Base-by-base conservation (phyloP, 2,888 invertebrate species). In the Acronicta aceris region DNA sequence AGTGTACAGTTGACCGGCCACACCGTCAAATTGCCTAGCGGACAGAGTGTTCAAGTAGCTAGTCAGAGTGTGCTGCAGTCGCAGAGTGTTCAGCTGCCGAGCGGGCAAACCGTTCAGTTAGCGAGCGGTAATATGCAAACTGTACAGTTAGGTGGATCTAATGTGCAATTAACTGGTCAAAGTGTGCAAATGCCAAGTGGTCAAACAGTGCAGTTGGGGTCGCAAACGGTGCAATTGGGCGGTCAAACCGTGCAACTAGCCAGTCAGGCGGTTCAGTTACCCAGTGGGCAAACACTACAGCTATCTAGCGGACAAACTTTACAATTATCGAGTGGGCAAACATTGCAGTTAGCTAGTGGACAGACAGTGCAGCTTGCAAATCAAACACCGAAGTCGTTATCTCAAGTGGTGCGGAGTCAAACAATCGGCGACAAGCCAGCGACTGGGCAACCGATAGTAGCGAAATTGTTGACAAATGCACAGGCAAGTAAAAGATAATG, bases 391-490 rank as follows among this genome's bases (percentile, higher is more conserved):
- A 91, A 92, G 72, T 81, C 89, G 2, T 71, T 88, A 61, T 78
- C 90, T 42, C 93, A 92, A 78, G 87, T 91, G n/a, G 93, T 91
- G 30, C 90, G 88, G 65, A 88, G 76, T 69, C 93, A 88, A 74
- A 75, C 83, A 16, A 71, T 85, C 10, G 85, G 82, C 1, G 95
- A 94, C 16, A 95, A 93, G 74, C 38, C 88, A n/a, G 36, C 66
- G 8, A 50, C 70, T 5, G 76, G 83, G 79, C 95, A 94, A 81
- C 96, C 96, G 5, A 95, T 97, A 30, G 95, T 97, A 41, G 97
- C 97, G 0, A 97, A 97, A 86, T 95, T 97, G 16, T 89, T 97
- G 25, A 97, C 97, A 7, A 97, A 96, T 84, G 96, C 97, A 46
- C 96, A 96, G 93, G 96, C 96, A 88, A 86, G 57, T 50, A 40